Evolutionary conservation across 2,113 vertebrate genomes (phyloP).

Genomic region (Copsychus sechellarum): DNA sequence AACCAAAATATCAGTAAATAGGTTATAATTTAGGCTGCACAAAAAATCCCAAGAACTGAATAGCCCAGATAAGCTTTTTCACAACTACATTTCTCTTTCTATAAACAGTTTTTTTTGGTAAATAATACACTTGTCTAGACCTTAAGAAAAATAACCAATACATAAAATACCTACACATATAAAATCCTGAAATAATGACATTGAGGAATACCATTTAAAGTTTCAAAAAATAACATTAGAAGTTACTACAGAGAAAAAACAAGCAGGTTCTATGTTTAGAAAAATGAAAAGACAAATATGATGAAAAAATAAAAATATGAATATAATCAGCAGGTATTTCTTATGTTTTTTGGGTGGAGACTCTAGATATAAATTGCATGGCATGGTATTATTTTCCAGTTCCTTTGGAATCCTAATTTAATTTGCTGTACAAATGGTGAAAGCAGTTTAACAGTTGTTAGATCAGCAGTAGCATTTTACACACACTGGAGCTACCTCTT

Average conservation of each 20-base stretch:
- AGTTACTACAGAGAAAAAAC: background rate
- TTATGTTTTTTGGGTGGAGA: background rate
- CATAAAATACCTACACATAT: background rate
- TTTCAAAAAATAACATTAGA: background rate
- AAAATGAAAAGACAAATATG: background rate
- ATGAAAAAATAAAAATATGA: background rate
- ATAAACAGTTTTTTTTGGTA: background rate
- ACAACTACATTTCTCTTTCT: background rate
- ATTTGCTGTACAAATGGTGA: background rate
- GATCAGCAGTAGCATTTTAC: background rate
- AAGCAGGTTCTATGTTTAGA: background rate
- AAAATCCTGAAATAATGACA: background rate
- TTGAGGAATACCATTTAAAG: background rate
- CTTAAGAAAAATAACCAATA: background rate
- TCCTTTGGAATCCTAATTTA: background rate
- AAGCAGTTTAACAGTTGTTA: background rate
- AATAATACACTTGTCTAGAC: background rate
- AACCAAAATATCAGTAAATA: slow-evolving; percentile 36
- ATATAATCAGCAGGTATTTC: background rate
- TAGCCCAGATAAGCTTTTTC: background rate
- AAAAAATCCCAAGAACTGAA: background rate
- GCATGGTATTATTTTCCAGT: background rate
- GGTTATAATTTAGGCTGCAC: background rate
- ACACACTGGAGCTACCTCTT: background rate
- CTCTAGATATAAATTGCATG: background rate